These are phyloP conservation scores for Platycnemis pennipes DNA, from an alignment of 2,888 invertebrate genomes.

Conservation along the genomic window DNA sequence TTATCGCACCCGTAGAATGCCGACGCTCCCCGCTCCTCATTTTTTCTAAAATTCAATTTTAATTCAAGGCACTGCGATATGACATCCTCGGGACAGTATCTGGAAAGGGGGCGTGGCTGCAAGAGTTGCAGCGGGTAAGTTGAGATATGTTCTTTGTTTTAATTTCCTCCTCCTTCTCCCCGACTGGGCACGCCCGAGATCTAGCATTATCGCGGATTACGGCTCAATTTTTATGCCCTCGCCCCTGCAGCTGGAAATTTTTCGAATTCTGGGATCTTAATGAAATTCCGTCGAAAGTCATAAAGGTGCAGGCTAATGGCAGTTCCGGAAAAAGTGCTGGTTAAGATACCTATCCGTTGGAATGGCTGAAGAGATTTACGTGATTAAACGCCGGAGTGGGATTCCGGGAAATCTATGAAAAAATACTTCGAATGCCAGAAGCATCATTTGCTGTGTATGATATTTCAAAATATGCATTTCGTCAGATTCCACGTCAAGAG, in stretches of 20 bases:
- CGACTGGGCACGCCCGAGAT: background rate
- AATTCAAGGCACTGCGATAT: background rate
- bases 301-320: background rate
- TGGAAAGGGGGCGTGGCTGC: background rate
- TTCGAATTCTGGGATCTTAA: background rate
- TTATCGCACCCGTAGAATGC: background rate
- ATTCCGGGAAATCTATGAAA: too few relatives aligned
- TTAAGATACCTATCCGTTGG: too few relatives aligned
- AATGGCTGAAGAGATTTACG: too few relatives aligned
- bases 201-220: background rate
- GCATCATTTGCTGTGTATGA: too few relatives aligned
- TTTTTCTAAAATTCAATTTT: too few relatives aligned
- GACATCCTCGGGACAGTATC: background rate
- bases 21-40: background rate
- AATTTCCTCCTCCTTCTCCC: background rate
- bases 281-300: background rate
- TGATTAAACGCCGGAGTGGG: too few relatives aligned
- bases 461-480: too few relatives aligned
- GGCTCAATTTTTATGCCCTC: background rate
- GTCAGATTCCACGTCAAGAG: too few relatives aligned
- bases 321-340: too few relatives aligned
- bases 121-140: background rate
- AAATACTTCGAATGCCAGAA: too few relatives aligned
- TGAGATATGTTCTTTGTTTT: too few relatives aligned
- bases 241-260: background rate